Evolutionary conservation across 2,888 invertebrate genomes (phyloP).

Genomic region (Pyrrhia umbra): DNA sequence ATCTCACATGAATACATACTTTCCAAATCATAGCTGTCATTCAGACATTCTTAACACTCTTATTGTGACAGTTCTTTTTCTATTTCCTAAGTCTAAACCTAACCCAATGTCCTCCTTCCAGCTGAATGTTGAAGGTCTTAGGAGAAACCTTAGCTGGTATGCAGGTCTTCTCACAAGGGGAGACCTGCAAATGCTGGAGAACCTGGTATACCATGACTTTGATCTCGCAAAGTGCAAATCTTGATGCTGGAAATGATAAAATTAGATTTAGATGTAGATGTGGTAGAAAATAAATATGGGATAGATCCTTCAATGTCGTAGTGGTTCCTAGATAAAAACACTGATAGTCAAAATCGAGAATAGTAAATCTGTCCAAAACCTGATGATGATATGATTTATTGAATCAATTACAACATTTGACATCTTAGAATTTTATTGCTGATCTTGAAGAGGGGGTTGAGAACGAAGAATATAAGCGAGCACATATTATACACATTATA

Average conservation of each 20-base stretch:
- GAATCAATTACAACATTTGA: too few species aligned
- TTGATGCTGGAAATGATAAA: constrained; percentile 61
- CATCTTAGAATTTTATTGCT: too few species aligned
- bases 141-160: constrained; percentile 65
- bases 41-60: neutral
- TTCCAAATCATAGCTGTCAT: neutral
- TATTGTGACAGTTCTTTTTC: neutral
- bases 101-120: constrained; percentile 77
- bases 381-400: too few species aligned
- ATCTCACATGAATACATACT: neutral
- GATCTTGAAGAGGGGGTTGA: too few species aligned
- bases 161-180: constrained; percentile 70
- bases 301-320: too few species aligned
- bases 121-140: constrained; percentile 64
- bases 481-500: too few species aligned
- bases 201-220: constrained; percentile 79
- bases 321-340: too few species aligned
- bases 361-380: too few species aligned
- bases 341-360: too few species aligned
- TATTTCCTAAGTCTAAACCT: constrained; percentile 61
- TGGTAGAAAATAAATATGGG: too few species aligned
- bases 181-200: constrained; percentile 70
- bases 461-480: too few species aligned
- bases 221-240: constrained; percentile 80
- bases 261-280: neutral